Evolutionary conservation across 2,888 invertebrate species (phyloP), one percentile per base, ranked within the genome.

Genomic region (Nemurella pictetii): DNA sequence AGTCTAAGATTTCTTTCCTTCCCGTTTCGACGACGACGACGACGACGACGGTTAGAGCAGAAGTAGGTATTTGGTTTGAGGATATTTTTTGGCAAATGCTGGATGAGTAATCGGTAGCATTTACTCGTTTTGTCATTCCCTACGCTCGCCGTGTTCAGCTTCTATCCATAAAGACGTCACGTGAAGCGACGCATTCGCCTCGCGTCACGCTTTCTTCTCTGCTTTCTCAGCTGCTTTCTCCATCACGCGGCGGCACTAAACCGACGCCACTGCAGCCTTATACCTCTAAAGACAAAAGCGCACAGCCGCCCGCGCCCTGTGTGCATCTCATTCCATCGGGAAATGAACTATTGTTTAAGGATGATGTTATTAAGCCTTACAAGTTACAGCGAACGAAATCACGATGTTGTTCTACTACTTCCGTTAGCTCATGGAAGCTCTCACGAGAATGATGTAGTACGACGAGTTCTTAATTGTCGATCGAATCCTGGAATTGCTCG

Each of bases 41-140:
- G n/a, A n/a, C n/a, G n/a, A n/a, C n/a, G 9, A 55, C 55, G 55
- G 55, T 55, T 12, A 20, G 3, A 55, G 20, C 55, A 55, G 20
- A 20, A 12, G 55, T 55, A 15, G 55, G 55, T 55, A 55, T 30
- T 75, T 30, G 78, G 28, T 27, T 30, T 5, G 78, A 78, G 30
- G 30, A 78, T 78, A 78, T n/a, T n/a, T n/a, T n/a, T n/a, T n/a
- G 9, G 30, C n/a, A n/a, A 78, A 78, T 78, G 78, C 28, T 29
- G 78, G 75, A 28, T 78, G 78, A 78, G 78, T 78, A 78, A 78
- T 78, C 78, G 78, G 28, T 12, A 30, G 78, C 30, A 78, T 28
- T 29, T n/a, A 30, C 28, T 78, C 78, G 30, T 28, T 78, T 30
- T 78, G 28, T 78, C 75, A 75, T 75, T 12, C 75, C 28, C 20